Base-by-base conservation (phyloP, 2,113 vertebrate species). In the Grantiella picta region DNA sequence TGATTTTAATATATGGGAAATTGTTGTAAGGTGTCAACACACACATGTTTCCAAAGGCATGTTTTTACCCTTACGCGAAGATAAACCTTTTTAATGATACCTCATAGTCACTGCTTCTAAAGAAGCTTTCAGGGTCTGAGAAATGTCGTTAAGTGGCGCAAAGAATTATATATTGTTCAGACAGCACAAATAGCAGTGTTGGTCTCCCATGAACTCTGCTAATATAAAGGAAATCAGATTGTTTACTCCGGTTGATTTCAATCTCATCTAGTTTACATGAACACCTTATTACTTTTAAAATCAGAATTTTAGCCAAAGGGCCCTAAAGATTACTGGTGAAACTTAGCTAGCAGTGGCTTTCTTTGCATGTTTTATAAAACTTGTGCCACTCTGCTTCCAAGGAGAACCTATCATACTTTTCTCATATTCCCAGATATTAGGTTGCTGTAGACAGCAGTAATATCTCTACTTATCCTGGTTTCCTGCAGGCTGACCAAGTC, bases 41-140 rank as follows among this genome's bases (percentile, higher is more conserved):
- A 27, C 59, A 36, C 12, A 45, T n/a, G 27, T 52, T 18, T 89
- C 82, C 0, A 0, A 70, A 90, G 27, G 18, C 1, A 0, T 61
- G 12, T 3, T 86, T 92, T 77, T 82, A 24, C 4, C 22, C 12
- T 52, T 9, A 0, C 42, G 28, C 42, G 49, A 89, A 69, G 60
- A 78, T 15, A 68, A 94, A 63, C 4, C 3, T 78, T 89, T 77
- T 52, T 49, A 75, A 20, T 36, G 3, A 14, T 70, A 36, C 38
- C 40, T 75, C 57, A 60, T 45, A 15, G 21, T 57, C 22, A 45
- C n/a, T 76, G 24, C 38, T 92, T 77, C 38, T 93, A 21, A 88
- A 90, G 70, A 84, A 22, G 20, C 20, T 87, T 56, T 60, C 18
- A 27, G 12, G 15, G 33, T 85, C 54, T 65, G 57, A 83, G 31